Evolutionary conservation across 2,888 invertebrate genomes (phyloP).

Genomic region (Argyresthia goedartella): DNA sequence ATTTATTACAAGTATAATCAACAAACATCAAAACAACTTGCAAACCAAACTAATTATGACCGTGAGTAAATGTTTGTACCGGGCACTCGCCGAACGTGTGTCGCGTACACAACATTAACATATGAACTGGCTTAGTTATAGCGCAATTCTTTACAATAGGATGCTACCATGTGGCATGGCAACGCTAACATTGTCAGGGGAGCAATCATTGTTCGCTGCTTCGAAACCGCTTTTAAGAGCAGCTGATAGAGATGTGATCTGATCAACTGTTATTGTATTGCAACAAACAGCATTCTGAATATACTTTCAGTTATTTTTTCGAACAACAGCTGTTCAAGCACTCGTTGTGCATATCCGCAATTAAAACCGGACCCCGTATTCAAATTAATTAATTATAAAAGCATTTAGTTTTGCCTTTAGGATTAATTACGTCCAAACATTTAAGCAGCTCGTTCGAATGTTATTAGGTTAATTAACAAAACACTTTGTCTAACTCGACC

Average conservation of each 20-base stretch:
- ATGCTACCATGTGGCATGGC: slow-evolving; percentile 11
- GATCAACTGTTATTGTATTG: slow-evolving; percentile 34
- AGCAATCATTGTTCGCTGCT: slow-evolving; percentile 18
- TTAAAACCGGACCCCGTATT: not conserved
- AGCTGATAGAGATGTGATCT: slow-evolving; percentile 44
- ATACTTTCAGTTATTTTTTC: not conserved
- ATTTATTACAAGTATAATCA: too few species aligned
- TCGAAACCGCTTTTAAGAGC: slow-evolving; percentile 17
- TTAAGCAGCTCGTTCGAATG: slow-evolving; percentile 37
- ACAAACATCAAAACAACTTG: too few species aligned
- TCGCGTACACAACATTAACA: slow-evolving; percentile 3
- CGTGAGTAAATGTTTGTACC: not conserved
- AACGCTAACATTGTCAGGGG: not conserved
- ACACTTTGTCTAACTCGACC: slow-evolving; percentile 25
- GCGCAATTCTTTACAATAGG: slow-evolving; percentile 6
- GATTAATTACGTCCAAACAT: slow-evolving; percentile 40
- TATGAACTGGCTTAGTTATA: slow-evolving; percentile 5
- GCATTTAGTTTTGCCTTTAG: not conserved
- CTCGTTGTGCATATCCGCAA: not conserved
- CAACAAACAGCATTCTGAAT: slow-evolving; percentile 16
- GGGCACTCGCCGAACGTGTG: not conserved
- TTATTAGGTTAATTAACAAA: slow-evolving; percentile 43
- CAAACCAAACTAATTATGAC: not conserved
- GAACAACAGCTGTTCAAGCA: slow-evolving; percentile 3
- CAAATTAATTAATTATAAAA: slow-evolving; percentile 1